Base-by-base conservation (phyloP, 2,797 vertebrate genomes). In the Alauda arvensis region DNA sequence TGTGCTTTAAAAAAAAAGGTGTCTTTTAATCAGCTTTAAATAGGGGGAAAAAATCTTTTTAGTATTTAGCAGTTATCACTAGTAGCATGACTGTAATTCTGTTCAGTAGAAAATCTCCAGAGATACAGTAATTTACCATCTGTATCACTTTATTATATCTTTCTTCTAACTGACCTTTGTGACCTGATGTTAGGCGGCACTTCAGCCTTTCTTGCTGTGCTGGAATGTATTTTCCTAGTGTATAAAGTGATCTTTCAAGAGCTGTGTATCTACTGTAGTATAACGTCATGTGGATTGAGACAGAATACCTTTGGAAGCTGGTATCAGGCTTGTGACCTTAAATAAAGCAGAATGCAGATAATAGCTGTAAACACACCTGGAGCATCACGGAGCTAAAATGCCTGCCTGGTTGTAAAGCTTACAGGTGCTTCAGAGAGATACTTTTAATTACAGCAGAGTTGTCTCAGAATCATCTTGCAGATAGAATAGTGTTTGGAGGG, bases 11-110 rank as follows among this genome's bases (percentile, higher is more conserved):
- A 74, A 77, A 77, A 77, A 77, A 49, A 21, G 6, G 6, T 37
- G 48, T 80, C 9, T 66, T 93, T 91, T 77, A 80, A 82, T 92
- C 66, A 85, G 24, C 21, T 92, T 85, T 78, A 83, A 80, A 78
- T 55, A 62, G 18, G 28, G 52, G 28, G 52, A 60, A 74, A 85
- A 39, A 42, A 3, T 71, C 6, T 67, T 72, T 88, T 62, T 66
- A 76, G 24, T 37, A 51, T 56, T n/a, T n/a, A n/a, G 29, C 42
- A 37, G 6, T 69, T 71, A 62, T 80, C 25, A 26, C n/a, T 80
- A 37, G 52, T 39, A 88, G 29, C 18, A 43, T 29, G 67, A 42
- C 49, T 86, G 42, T 33, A 60, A 60, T 71, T 82, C 42, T 68
- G 8, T 60, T 92, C 66, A 34, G 48, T 21, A 69, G 45, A 65